Evolutionary conservation across 2,888 invertebrate species (phyloP).

Genomic region (Tetragonula carbonaria): DNA sequence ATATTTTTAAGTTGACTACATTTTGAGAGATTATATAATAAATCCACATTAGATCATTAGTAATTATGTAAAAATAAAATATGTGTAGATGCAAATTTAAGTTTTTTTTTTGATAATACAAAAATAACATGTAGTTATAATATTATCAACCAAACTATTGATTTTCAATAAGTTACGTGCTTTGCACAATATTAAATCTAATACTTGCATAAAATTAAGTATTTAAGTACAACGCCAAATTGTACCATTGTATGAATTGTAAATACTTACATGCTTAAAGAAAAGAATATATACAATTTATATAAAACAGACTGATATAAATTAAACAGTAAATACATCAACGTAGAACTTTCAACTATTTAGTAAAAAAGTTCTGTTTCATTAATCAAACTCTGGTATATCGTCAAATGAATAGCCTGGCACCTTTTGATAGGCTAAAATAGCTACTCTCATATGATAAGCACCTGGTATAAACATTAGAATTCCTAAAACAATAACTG

Average conservation of each 20-base stretch:
- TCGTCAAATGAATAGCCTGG: constrained; percentile 94
- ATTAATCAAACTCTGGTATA: constrained; percentile 93
- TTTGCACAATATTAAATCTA: not conserved
- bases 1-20: not conserved
- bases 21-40: not conserved
- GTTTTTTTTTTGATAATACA: not conserved
- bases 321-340: not conserved
- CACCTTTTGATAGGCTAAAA: constrained; percentile 93
- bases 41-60: not conserved
- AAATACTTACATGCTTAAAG: not conserved
- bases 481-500: constrained; percentile 93
- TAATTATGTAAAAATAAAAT: constrained; percentile 3
- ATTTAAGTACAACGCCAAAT: not conserved
- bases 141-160: not conserved
- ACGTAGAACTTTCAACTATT: not conserved
- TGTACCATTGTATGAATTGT: not conserved
- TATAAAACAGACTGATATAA: not conserved
- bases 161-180: not conserved
- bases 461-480: constrained; percentile 97
- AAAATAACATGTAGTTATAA: not conserved
- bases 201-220: not conserved
- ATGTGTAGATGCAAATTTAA: not conserved
- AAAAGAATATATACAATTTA: constrained; percentile 5
- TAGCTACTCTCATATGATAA: constrained; percentile 95
- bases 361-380: not conserved